Base-by-base conservation (phyloP, 2,888 invertebrate species). In the Volucella inflata region DNA sequence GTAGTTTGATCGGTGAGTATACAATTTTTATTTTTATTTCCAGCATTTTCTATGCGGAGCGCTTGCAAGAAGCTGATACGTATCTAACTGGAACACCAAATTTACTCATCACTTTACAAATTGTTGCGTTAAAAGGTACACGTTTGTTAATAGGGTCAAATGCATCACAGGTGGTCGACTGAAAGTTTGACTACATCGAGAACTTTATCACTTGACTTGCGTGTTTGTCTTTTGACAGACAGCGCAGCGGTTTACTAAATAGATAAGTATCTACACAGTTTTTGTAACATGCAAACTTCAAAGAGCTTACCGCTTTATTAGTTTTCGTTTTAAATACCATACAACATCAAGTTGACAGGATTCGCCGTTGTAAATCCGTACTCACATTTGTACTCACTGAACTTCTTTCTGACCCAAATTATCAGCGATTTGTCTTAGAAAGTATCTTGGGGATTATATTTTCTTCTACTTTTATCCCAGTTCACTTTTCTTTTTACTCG, bases 71-170 rank as follows among this genome's bases (percentile, higher is more conserved):
- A 2, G 21, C 21, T 6, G 55, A 68, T 68, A 36, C 12, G 17
- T 46, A 68, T 55, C 68, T 68, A 55, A 55, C 14, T 68, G 46
- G 55, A 55, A 16, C 55, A 46, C 8, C 14, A 17, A 68, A 44
- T 30, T 9, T 46, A 36, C 55, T 55, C 21, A 55, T 46, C 21
- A 36, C 38, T 17, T 8, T 36, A 36, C 17, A 55, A 55, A 57
- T 68, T 55, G 57, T 36, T 55, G 44, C 36, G 68, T 44, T 46
- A 68, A 44, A 46, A 12, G n/a, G 21, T n/a, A 16, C 44, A 55
- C 55, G 36, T 6, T 36, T 68, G 10, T 55, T 46, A 55, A 55
- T 55, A 30, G 36, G 55, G 67, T 44, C 53, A 53, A 57, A 14
- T 30, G 21, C 67, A 53, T 17, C 14, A 16, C 55, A 46, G 42